Conservation (phyloP, 2,113 vertebrate genomes). For the Pantherophis guttatus region DNA sequence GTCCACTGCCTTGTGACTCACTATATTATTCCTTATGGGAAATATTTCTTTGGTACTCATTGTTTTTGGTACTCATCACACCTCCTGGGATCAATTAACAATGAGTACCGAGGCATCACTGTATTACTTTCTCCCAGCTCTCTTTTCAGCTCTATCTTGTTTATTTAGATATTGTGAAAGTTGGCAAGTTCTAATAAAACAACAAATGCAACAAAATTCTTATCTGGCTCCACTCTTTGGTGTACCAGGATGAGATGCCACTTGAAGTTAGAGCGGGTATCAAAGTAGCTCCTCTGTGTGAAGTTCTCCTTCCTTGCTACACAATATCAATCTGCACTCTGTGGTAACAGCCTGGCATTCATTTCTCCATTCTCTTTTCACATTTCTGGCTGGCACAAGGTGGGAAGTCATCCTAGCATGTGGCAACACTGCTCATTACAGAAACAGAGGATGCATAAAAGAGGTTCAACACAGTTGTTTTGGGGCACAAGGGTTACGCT, state of each 20-base stretch:
- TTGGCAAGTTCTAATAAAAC: no score
- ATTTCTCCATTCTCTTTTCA: no score
- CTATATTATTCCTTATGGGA: no score
- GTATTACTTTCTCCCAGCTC: no score
- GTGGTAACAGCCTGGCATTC: background rate
- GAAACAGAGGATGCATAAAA: background rate
- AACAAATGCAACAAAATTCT: background rate
- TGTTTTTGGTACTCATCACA: no score
- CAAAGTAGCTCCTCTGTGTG: background rate
- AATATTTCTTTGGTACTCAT: no score
- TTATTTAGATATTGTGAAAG: no score
- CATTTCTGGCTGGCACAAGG: background rate
- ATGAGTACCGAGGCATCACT: no score
- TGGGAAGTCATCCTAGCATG: background rate
- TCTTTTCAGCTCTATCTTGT: no score
- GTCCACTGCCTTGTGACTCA: no score
- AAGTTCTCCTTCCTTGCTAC: background rate
- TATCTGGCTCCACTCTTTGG: background rate
- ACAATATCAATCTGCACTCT: background rate
- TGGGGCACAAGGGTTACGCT: background rate
- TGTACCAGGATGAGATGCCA: background rate
- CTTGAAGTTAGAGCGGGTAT: background rate
- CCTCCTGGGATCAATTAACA: no score
- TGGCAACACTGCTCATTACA: background rate
- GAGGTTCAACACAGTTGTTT: background rate